Percentiles rank a stretch among this genome's conserved stretches.
Conservation (phyloP, 2,113 vertebrate genomes). For the Misgurnus anguillicaudatus region DNA sequence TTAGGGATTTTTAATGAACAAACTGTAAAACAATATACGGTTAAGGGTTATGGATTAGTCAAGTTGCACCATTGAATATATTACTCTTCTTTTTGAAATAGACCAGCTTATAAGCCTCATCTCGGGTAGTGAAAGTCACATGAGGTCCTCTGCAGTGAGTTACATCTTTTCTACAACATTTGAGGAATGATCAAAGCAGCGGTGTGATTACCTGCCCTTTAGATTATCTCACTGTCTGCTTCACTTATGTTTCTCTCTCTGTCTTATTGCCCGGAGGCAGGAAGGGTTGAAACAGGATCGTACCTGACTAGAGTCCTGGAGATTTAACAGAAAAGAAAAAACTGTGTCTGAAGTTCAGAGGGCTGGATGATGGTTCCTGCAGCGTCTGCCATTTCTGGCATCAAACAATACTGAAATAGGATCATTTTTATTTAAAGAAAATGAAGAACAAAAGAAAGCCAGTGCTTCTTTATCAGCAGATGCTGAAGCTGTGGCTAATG, state of each 20-base stretch:
- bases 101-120: neutral
- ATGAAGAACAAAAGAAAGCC: constrained; percentile 36
- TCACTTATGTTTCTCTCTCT: neutral
- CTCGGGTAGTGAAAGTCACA: neutral
- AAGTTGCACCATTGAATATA: too few relatives aligned
- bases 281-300: neutral
- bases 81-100: too few relatives aligned
- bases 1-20: too few relatives aligned
- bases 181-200: constrained; percentile 44
- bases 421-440: neutral
- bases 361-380: neutral
- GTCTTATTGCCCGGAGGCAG: neutral
- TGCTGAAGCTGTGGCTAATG: too few relatives aligned
- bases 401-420: neutral
- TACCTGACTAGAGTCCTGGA: constrained; percentile 3
- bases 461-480: neutral
- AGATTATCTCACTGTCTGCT: constrained; percentile 27
- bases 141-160: constrained; percentile 10
- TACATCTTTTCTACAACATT: constrained; percentile 23
- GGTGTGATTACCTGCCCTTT: constrained; percentile 42
- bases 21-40: too few relatives aligned
- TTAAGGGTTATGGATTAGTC: too few relatives aligned
- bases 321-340: neutral
- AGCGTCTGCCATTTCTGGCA: constrained; percentile 38
- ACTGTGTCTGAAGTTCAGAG: constrained; percentile 3